phyloP scores from a whole-genome alignment of 2,888 invertebrate species.

The Drosophila ustulata region DNA sequence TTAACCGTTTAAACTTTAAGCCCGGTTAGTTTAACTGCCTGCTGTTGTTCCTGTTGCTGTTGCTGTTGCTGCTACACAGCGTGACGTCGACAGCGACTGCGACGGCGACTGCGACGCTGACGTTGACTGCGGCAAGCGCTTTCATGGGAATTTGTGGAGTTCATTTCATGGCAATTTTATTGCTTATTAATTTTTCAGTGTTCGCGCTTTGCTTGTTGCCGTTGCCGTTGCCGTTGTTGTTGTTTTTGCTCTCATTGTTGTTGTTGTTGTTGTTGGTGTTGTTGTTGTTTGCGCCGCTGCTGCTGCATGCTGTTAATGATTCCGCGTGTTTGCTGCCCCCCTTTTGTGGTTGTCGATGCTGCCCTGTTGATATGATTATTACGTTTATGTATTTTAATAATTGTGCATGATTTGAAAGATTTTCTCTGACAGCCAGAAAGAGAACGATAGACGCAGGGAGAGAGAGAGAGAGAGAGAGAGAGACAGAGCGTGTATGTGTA shows the following conservation, averaged over 20 bases:
- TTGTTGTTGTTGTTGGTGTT: constrained; percentile 69
- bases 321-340: constrained; percentile 53
- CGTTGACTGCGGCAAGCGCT: constrained; percentile 59
- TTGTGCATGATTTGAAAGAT: constrained; percentile 82
- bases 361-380: constrained; percentile 84
- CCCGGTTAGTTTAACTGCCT: constrained; percentile 57
- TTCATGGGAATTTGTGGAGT: constrained; percentile 84
- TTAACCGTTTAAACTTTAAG: constrained; percentile 69
- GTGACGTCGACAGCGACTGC: constrained; percentile 23
- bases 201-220: constrained; percentile 67
- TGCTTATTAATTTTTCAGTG: constrained; percentile 83
- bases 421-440: constrained; percentile 33
- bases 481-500: constrained; percentile 4
- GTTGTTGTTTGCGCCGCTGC: constrained; percentile 12
- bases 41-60: constrained; percentile 24
- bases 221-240: constrained; percentile 29
- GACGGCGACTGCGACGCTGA: constrained; percentile 35
- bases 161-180: constrained; percentile 85
- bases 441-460: not conserved
- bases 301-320: constrained; percentile 73
- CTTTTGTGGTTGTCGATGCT: constrained; percentile 44
- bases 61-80: constrained; percentile 16
- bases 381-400: constrained; percentile 83
- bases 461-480: not conserved
- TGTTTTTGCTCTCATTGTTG: constrained; percentile 18